Evolutionary conservation across 2,797 vertebrate species (phyloP), one percentile per base, ranked within the genome.

Genomic region (Mus spretus): DNA sequence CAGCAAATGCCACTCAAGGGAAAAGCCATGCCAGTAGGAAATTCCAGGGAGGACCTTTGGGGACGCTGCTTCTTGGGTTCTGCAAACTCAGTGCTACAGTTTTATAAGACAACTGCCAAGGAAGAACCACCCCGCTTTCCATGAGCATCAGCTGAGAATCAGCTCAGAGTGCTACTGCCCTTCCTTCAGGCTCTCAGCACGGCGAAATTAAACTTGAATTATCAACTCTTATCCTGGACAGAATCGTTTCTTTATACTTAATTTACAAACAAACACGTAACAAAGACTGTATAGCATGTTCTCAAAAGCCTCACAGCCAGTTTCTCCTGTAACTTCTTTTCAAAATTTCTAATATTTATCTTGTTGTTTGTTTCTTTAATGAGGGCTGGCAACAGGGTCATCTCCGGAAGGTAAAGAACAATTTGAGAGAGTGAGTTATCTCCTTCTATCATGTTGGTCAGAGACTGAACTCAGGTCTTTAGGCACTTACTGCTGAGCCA

Each of bases 1-100:
- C 97, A 97, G 98, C 98, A 97, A 97, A 97, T 96, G 96, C 97
- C 97, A 94, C 97, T 98, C 96, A 53, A 82, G 94, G 2, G 2
- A n/a, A 94, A 97, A 96, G 98, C 88, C 96, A 97, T 92, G 95
- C 94, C 80, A n/a, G 95, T 28, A 70, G 89, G 94, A 97, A 97
- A 97, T 97, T 97, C 96, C 96, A 83, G n/a, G 91, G 61, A 94
- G 59, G 97, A 89, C 82, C 65, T 86, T 94, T 92, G 95, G 97
- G 97, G 97, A 22, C 94, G 85, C 50, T 89, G 70, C 6, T 95
- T 97, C 97, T 95, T 97, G 77, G 93, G 47, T 94, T 93, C 97
- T 97, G 92, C 94, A 96, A 97, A 95, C 87, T 93, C 89, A 93
- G 82, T 59, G 87, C 61, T 94, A 96, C n/a, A 81, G 65, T 70